Conservation (phyloP, 2,113 vertebrate genomes). For the Galeopterus variegatus region DNA sequence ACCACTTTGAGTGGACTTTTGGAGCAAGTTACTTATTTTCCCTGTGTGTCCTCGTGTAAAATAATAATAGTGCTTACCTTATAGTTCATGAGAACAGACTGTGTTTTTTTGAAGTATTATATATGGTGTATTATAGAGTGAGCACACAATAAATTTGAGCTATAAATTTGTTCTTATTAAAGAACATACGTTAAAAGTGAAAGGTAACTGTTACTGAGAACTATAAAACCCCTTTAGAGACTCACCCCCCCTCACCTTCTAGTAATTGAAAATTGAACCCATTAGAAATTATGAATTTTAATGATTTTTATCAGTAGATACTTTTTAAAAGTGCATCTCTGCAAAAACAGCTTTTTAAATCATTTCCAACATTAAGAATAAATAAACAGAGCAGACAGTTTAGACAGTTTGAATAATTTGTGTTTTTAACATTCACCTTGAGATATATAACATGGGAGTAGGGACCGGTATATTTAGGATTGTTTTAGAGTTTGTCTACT, state of each 20-base stretch:
- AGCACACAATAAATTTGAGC: not conserved
- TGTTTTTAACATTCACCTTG: not conserved
- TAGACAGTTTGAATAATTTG: not conserved
- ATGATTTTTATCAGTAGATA: not conserved
- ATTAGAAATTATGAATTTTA: not conserved
- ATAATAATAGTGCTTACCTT: not conserved
- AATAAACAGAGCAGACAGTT: not conserved
- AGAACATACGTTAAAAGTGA: conserved; percentile 18
- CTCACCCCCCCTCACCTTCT: fast-evolving
- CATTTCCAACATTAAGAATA: not conserved
- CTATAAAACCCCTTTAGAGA: not conserved
- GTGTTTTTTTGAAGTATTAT: not conserved
- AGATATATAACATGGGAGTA: not conserved
- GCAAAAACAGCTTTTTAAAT: not conserved
- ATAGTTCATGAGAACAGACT: not conserved
- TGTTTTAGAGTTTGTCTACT: conserved; percentile 19
- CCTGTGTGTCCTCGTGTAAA: not conserved
- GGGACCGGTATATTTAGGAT: not conserved
- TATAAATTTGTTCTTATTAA: not conserved
- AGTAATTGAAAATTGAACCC: not conserved
- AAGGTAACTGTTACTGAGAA: not conserved
- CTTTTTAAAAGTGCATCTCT: not conserved
- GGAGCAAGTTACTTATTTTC: not conserved
- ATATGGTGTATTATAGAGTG: not conserved
- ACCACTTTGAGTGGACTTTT: not conserved